Base-by-base conservation (phyloP, 1,140 invertebrate species). In the Drosophila pachea region DNA sequence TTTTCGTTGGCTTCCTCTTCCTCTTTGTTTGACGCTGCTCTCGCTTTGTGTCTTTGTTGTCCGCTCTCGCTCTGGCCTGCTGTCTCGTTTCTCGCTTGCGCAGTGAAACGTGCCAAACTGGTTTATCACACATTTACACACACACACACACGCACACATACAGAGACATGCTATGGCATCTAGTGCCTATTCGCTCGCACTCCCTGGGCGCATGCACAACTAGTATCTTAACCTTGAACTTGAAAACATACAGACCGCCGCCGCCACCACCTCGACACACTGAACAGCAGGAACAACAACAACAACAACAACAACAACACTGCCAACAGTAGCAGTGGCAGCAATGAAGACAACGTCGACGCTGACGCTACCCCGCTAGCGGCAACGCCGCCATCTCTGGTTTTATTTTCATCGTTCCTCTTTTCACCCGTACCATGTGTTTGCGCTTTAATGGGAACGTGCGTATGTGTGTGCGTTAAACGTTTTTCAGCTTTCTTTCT, bases 181-280 rank as follows among this genome's bases (percentile, higher is more conserved):
- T 67, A 64, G 47, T 65, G 71, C 67, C 55, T 50, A 65, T 73
- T 73, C 67, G 43, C 53, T 73, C 71, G 58, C 67, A 32, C 73
- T 55, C 31, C 43, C 54, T 43, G 47, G n/a, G 11, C 53, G 58
- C 60, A 73, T 75, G 61, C 54, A 84, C 81, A 86, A 86, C 86
- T 87, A 81, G 86, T 86, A 87, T 88, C 86, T 87, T 87, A 87
- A 87, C 86, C 86, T 87, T 87, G 86, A 87, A 87, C 86, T 87
- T 87, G 86, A 87, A 87, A 87, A 87, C 74, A 87, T 74, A 76
- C 59, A 67, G 43, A 43, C 9, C 42, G 48, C 53, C 36, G 47
- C 54, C 55, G 54, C 66, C 62, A 58, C 62, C 73, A 78, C 68
- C 68, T 61, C 81, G 81, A 86, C 81, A 86, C 73, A 86, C 81